These are phyloP conservation scores for Apodemia hepburni DNA, from an alignment of 2,888 invertebrate species.

Conservation along the genomic window DNA sequence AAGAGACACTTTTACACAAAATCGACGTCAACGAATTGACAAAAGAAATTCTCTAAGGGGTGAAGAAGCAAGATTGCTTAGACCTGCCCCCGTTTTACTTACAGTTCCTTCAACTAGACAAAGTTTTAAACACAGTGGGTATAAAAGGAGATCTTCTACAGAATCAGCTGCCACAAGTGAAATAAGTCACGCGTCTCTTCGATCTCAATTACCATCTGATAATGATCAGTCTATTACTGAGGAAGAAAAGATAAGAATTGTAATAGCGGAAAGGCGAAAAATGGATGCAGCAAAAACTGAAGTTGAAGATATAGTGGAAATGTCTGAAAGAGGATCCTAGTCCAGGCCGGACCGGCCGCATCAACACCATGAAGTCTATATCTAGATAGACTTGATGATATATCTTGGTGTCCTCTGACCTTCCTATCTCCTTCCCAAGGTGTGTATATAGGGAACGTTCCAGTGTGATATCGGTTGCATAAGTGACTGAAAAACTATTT, in stretches of 20 bases:
- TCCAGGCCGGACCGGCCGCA: conserved; percentile 78
- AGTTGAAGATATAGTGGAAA: conserved; percentile 59
- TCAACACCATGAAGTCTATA: conserved; percentile 74
- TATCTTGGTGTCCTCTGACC: conserved; percentile 35
- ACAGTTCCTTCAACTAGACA: conserved; percentile 60
- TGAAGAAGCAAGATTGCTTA: conserved; percentile 65
- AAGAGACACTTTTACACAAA: conserved; percentile 73
- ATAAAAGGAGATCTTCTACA: conserved; percentile 53
- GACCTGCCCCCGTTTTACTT: conserved; percentile 57
- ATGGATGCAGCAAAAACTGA: conserved; percentile 69
- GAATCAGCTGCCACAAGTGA: conserved; percentile 55
- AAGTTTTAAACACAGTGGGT: conserved; percentile 45
- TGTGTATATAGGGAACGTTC: conserved; percentile 51
- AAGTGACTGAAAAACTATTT: conserved; percentile 37
- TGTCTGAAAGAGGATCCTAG: conserved; percentile 71
- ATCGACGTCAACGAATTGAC: conserved; percentile 66
- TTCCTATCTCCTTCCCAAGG: conserved; percentile 42
- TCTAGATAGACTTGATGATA: conserved; percentile 45
- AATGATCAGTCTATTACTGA: conserved; percentile 55
- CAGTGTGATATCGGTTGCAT: conserved; percentile 67
- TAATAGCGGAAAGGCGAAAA: conserved; percentile 81
- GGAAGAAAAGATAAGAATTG: conserved; percentile 80
- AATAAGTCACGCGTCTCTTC: conserved; percentile 42
- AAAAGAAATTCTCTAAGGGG: conserved; percentile 67
- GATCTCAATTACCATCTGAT: conserved; percentile 47